phyloP scores from a whole-genome alignment of 2,113 vertebrate genomes.

The Conger conger region DNA sequence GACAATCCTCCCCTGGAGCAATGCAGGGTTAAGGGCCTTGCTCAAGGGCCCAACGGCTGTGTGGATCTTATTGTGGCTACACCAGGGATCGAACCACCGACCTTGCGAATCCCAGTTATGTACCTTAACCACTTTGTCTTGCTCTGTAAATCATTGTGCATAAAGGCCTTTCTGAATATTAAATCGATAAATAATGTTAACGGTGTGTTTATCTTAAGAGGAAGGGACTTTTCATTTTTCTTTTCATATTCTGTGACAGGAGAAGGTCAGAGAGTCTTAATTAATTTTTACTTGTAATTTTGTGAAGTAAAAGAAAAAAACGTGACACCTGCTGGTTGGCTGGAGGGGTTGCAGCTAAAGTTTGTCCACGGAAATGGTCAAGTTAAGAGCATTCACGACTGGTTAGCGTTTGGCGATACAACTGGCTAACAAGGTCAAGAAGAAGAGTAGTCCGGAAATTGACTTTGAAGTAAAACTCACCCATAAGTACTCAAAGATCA shows the following conservation, averaged over 20 bases:
- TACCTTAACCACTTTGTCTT: background rate
- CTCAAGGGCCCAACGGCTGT: too few species aligned
- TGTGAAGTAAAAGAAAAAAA: conserved; percentile 47
- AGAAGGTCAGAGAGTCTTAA: background rate
- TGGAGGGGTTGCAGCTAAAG: conserved; percentile 34
- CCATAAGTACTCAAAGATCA: background rate
- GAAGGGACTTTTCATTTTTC: too few species aligned
- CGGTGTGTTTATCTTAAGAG: too few species aligned
- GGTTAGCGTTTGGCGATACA: too few species aligned
- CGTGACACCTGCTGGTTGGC: conserved; percentile 70
- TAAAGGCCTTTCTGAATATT: background rate
- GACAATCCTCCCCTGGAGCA: too few species aligned
- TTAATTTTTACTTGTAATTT: conserved; percentile 5
- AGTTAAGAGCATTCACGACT: background rate
- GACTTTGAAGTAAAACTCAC: background rate
- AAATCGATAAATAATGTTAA: background rate
- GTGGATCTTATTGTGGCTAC: too few species aligned
- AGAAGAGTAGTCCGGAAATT: background rate
- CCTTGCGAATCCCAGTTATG: too few species aligned
- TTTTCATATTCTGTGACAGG: background rate
- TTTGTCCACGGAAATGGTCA: background rate
- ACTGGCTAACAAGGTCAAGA: too few species aligned
- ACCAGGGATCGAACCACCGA: too few species aligned
- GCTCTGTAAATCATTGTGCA: background rate
- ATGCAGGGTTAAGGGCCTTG: too few species aligned